These are phyloP conservation scores for Eupsittula cactorum DNA, from an alignment of 2,113 vertebrate genomes.

Conservation along the genomic window DNA sequence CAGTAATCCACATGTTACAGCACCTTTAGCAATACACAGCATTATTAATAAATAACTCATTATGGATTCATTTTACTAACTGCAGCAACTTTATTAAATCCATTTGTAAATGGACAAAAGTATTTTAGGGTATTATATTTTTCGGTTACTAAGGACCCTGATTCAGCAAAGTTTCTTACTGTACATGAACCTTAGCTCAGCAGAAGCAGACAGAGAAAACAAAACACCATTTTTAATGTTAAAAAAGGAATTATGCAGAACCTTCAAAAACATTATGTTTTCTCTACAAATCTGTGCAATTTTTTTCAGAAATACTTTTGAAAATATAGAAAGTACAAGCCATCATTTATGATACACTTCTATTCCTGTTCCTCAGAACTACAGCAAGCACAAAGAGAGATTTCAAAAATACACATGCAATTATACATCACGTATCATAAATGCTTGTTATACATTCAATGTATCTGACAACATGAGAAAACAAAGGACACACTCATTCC, in stretches of 20 bases:
- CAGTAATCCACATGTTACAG: conserved; percentile 61
- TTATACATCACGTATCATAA: not conserved
- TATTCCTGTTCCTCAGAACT: not conserved
- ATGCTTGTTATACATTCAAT: not conserved
- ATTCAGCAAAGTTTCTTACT: not conserved
- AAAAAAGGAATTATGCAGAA: not conserved
- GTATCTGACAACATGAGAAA: not conserved
- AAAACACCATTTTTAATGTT: not conserved
- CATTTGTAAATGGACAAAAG: not conserved
- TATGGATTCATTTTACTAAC: not conserved
- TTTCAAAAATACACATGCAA: conserved; percentile 4
- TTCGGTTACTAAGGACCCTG: not conserved
- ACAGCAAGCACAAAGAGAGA: not conserved
- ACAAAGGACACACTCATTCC: not conserved
- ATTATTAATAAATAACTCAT: not conserved
- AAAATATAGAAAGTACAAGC: not conserved
- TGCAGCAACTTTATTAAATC: not conserved
- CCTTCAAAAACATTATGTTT: not conserved
- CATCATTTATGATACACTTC: not conserved
- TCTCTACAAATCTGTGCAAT: not conserved
- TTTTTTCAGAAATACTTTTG: not conserved
- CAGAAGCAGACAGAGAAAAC: not conserved
- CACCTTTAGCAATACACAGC: not conserved
- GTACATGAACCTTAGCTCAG: not conserved
- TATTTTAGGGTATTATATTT: not conserved